A percentile compares a stretch with the other conserved stretches of the same genome.
These are phyloP conservation scores for Neosalanx taihuensis DNA, from an alignment of 2,797 vertebrate genomes.

Conservation along the genomic window DNA sequence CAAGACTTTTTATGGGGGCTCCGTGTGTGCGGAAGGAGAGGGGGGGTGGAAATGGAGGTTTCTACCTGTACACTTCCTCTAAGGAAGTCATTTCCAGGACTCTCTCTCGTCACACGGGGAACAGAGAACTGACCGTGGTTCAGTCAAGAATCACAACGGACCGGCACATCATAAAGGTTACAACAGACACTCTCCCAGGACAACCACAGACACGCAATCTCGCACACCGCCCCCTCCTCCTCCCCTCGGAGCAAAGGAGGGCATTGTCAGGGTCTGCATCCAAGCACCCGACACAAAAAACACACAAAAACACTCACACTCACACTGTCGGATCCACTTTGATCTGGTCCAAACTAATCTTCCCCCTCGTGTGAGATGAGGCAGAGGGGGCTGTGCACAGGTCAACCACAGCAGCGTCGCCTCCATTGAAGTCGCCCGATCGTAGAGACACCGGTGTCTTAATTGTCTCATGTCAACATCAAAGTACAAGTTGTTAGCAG, in stretches of 20 bases:
- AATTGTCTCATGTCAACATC: constrained; percentile 56
- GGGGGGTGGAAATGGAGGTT: not conserved
- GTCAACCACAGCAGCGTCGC: not conserved
- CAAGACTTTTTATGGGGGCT: constrained; percentile 43
- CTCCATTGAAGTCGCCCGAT: constrained; percentile 48
- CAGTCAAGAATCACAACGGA: not conserved
- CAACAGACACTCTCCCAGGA: not conserved
- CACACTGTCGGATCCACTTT: constrained; percentile 36
- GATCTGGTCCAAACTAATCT: constrained; percentile 34
- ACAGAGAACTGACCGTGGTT: not conserved
- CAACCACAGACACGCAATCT: constrained; percentile 2
- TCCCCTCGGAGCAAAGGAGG: not conserved
- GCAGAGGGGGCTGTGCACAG: constrained; percentile 20
- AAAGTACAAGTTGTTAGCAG: constrained; percentile 49
- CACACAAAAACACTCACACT: constrained; percentile 6
- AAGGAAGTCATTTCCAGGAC: too few relatives aligned
- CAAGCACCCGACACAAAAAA: not conserved
- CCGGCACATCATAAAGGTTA: not conserved
- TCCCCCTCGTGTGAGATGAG: constrained; percentile 43
- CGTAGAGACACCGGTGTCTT: constrained; percentile 39
- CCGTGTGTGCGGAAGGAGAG: not conserved
- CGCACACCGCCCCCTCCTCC: not conserved
- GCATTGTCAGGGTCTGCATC: too few relatives aligned
- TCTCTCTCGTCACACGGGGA: too few relatives aligned
- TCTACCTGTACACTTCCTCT: not conserved